Evolutionary conservation across 2,888 invertebrate genomes (phyloP), one percentile per base, ranked within the genome.

Genomic region (Hyppa rectilinea): DNA sequence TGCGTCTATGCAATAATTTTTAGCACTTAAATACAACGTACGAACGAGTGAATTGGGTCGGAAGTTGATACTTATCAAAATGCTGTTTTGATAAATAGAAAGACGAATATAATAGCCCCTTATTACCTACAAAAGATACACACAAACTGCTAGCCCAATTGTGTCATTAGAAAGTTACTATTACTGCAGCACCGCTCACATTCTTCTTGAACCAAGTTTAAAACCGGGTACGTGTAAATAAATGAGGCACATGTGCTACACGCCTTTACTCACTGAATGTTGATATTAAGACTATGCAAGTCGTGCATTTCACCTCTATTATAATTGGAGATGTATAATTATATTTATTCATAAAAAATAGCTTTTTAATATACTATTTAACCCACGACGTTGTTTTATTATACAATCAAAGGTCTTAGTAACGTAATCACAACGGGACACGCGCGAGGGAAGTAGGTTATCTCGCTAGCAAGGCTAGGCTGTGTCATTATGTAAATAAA

Each of bases 91-190:
- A 36, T 36, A 62, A 47, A 65, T 67, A 60, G 55, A 45, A 47
- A 69, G 29, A 47, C 52, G 34, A 29, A 59, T 40, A 52, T 68
- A 72, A 61, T 78, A 47, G 29, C 50, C 49, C 29, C 45, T 61
- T 29, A 60, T 78, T 56, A 47, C 17, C 31, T 36, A 45, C 20
- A 68, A 61, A 56, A 60, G n/a, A 45, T 52, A 52, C 56, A 56
- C 45, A 49, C 12, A 23, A 45, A 52, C 55, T 47, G 67, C 53
- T 67, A 68, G 56, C 38, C 50, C 58, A 67, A 75, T 71, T 78
- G 63, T 61, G 67, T 29, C 50, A 65, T 80, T 83, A 81, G 81
- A 78, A 82, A 83, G 83, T 74, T 67, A 56, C 49, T 17, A 53
- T 45, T 45, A 81, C 49, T 47, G 52, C 26, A 61, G 34, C 64